These are phyloP conservation scores for Pipistrellus kuhlii DNA, from an alignment of 2,797 vertebrate genomes.

Conservation along the genomic window DNA sequence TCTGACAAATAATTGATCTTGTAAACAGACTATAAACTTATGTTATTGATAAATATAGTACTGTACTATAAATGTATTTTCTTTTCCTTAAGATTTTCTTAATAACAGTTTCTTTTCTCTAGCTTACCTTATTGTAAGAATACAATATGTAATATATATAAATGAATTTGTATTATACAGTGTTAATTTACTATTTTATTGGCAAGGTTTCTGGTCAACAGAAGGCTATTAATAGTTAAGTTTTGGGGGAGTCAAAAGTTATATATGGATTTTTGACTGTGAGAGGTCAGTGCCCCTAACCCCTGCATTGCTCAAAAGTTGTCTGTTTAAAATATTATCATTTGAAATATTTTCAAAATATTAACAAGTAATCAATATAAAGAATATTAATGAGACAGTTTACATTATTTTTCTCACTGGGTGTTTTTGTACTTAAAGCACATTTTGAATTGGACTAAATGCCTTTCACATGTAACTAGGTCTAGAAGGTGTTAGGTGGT, in stretches of 20 bases:
- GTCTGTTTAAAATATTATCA: neutral
- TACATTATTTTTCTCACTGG: neutral
- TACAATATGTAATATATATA: neutral
- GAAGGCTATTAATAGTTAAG: neutral
- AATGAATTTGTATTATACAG: too few relatives aligned
- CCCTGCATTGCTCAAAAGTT: neutral
- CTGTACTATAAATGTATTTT: neutral
- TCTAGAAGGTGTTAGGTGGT: neutral
- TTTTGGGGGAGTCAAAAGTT: neutral
- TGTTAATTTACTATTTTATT: neutral
- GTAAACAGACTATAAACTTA: neutral
- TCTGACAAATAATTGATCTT: neutral
- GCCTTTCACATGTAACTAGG: neutral
- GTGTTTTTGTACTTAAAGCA: neutral
- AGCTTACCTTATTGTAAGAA: neutral
- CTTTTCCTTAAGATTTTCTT: neutral
- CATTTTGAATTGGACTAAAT: neutral
- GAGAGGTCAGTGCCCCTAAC: neutral
- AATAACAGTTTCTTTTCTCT: neutral
- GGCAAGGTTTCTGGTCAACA: neutral
- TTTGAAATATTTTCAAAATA: neutral
- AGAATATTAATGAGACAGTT: neutral
- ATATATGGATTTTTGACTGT: neutral
- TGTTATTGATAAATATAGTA: neutral
- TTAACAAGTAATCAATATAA: neutral